These are phyloP conservation scores for Drosophila siamana DNA, from an alignment of 2,888 invertebrate genomes.

Conservation along the genomic window DNA sequence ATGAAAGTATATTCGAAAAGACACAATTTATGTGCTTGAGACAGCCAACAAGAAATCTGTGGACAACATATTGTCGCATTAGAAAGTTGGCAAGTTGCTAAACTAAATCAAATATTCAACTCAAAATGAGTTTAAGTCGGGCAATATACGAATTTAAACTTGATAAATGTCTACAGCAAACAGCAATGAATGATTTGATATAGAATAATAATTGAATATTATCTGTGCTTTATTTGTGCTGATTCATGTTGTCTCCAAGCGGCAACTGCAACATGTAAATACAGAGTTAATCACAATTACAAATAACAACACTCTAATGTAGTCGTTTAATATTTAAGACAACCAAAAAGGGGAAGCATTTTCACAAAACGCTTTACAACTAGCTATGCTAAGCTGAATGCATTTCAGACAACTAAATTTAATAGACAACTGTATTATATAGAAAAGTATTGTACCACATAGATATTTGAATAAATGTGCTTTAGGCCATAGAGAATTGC, in stretches of 20 bases:
- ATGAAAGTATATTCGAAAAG: slow-evolving; percentile 1
- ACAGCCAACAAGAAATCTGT: slow-evolving; percentile 23
- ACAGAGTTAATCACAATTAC: slow-evolving; percentile 18
- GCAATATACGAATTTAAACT: slow-evolving; percentile 63
- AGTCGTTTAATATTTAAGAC: slow-evolving; percentile 16
- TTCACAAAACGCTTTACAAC: slow-evolving; percentile 73
- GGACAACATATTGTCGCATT: slow-evolving; percentile 26
- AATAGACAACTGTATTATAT: slow-evolving; percentile 23
- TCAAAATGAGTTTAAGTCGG: slow-evolving; percentile 32
- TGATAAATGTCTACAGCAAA: slow-evolving; percentile 45
- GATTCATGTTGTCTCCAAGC: slow-evolving; percentile 15
- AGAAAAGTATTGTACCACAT: slow-evolving; percentile 6
- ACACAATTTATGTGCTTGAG: slow-evolving; percentile 7
- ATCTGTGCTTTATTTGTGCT: slow-evolving; percentile 34
- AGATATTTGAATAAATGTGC: slow-evolving; percentile 18
- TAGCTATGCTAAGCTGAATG: slow-evolving; percentile 47
- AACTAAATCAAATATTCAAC: slow-evolving; percentile 26
- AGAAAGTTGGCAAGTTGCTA: slow-evolving; percentile 23
- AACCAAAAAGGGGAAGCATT: slow-evolving; percentile 67
- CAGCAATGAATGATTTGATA: slow-evolving; percentile 34
- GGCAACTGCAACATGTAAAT: slow-evolving; percentile 22
- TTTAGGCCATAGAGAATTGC: slow-evolving; percentile 26
- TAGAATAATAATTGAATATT: slow-evolving; percentile 22
- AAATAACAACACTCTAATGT: slow-evolving; percentile 5
- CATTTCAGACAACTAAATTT: slow-evolving; percentile 17